Base-by-base conservation (phyloP, 2,113 vertebrate genomes). In the Neodontobutis hainanensis region DNA sequence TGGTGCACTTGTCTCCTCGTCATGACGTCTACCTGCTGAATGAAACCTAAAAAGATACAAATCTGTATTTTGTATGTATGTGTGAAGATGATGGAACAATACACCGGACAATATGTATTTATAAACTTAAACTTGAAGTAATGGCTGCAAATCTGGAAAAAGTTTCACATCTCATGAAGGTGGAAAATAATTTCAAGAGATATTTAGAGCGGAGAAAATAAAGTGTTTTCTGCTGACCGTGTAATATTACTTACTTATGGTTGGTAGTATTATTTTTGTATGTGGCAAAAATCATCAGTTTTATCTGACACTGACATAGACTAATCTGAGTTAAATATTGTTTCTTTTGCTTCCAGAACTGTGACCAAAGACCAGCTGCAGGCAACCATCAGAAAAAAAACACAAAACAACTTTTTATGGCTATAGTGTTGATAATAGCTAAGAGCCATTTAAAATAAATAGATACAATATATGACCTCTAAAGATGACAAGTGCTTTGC, bases 11-110 rank as follows among this genome's bases (percentile, higher is more conserved):
- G 51, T 83, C 67, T 74, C 45, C 65, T 45, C 64, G 35, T 58
- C 79, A 68, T 61, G 83, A 69, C 80, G 83, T 62, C 84, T 85
- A 82, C 82, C 60, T 86, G 86, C 87, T 85, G 73, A 90, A 75
- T 53, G 68, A 77, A 61, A 82, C 87, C 90, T 92, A 76, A 69
- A 42, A 67, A 57, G 42, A 62, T 59, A 16, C 42, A 73, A 15
- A 69, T 63, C 61, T 78, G 67, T 82, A 55, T 69, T 84, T 69
- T 70, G 35, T 81, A 40, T 86, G 65, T 77, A 38, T 79, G 53
- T 68, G 15, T 75, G 47, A 66, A 42, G 73, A 65, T 75, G 61
- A 71, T 66, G 16, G 36, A 85, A 69, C 3, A 1, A 73, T 68
- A 75, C 40, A 87, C 84, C 87, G 80, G 81, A 86, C 70, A 63